Base-by-base conservation (phyloP, 2,113 vertebrate genomes). In the Craseonycteris thonglongyai region DNA sequence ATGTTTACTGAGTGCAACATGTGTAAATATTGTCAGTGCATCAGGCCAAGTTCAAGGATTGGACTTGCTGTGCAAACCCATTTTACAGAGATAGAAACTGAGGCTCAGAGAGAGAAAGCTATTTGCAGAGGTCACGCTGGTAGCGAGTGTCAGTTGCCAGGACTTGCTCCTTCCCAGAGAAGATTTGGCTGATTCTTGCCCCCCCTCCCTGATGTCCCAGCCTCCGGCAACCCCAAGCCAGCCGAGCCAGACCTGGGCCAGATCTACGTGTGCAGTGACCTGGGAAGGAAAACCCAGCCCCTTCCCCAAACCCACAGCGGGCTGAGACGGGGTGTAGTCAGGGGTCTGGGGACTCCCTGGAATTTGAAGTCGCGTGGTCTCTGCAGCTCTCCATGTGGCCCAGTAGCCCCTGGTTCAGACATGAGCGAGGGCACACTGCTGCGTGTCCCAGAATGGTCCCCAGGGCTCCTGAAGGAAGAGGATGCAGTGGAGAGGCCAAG, bases 1-100 rank as follows among this genome's bases (percentile, higher is more conserved):
- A 16, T 18, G 30, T 1, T 42, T 21, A 11, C 33, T 2, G 5
- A 35, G 22, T 0, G 2, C 38, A 7, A 3, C n/a, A n/a, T 26
- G 2, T 2, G 6, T 12, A 28, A 18, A 54, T 8, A 28, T 26
- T 0, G 42, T 19, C 47, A 35, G 0, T 0, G 6, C 26, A 7
- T 5, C 51, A 16, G 69, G 22, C 38, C 71, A 9, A 51, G 38
- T 1, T 47, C 24, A 9, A 38, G 49, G 3, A 11, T 7, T 33
- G 59, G 28, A 40, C 14, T 11, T 28, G n/a, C 18, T 13, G 35
- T 8, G 10, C 59, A 24, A 14, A 42, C 66, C 71, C 40, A 13
- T 76, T 80, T 88, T 30, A 59, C 47, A 75, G 65, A 81, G 40
- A 5, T 24, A 14, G 42, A 74, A 78, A 79, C 68, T 24, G 93